Evolutionary conservation across 1,140 invertebrate species (phyloP).

Genomic region (Oncopodura yosiiana): DNA sequence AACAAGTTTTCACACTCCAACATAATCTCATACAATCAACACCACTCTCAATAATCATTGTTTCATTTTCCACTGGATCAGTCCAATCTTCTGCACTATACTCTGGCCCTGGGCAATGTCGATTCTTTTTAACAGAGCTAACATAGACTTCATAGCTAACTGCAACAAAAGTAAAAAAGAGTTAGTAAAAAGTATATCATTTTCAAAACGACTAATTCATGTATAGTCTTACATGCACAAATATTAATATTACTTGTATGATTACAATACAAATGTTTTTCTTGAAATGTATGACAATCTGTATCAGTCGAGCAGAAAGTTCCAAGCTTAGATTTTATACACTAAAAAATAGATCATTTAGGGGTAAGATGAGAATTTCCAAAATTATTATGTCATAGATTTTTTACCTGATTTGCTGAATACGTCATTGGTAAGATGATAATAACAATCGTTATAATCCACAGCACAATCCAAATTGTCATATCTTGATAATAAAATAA

Average conservation of each 20-base stretch:
- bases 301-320: slow-evolving; percentile 5
- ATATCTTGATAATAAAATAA: neutral
- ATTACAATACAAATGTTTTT: slow-evolving; percentile 27
- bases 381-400: neutral
- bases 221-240: slow-evolving; percentile 20
- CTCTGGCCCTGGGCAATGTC: slow-evolving; percentile 23
- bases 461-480: neutral
- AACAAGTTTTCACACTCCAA: slow-evolving; percentile 24
- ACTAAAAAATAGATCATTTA: slow-evolving; percentile 21
- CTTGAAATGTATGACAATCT: slow-evolving; percentile 17
- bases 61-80: slow-evolving; percentile 18
- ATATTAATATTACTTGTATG: slow-evolving; percentile 16
- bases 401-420: neutral
- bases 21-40: slow-evolving; percentile 30
- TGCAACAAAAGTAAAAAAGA: neutral
- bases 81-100: slow-evolving; percentile 16
- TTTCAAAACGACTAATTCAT: too few relatives aligned
- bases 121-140: slow-evolving; percentile 11
- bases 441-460: neutral
- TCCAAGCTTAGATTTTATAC: slow-evolving; percentile 25
- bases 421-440: too few relatives aligned
- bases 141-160: slow-evolving; percentile 21
- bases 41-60: slow-evolving; percentile 7
- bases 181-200: neutral
- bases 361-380: neutral